Evolutionary conservation across 2,797 vertebrate species (phyloP).

Genomic region (Jordanella pulchra): DNA sequence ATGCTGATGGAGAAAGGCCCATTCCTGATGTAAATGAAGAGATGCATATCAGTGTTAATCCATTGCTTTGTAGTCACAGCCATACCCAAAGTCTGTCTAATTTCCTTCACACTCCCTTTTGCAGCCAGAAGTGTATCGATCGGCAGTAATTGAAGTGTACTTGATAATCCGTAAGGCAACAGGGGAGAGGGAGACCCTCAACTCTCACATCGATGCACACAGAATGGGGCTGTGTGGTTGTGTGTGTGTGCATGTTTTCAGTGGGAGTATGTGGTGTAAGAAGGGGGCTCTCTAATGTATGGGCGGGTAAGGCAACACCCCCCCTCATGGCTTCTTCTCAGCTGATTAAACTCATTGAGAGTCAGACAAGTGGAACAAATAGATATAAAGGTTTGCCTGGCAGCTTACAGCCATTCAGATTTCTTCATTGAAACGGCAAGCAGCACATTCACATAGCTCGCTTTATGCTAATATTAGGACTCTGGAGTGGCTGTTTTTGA

Average conservation of each 20-base stretch:
- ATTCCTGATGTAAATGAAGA: slow-evolving; percentile 87
- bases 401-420: slow-evolving; percentile 84
- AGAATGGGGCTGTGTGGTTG: slow-evolving; percentile 76
- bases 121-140: slow-evolving; percentile 87
- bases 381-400: slow-evolving; percentile 88
- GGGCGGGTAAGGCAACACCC: slow-evolving; percentile 83
- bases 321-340: slow-evolving; percentile 85
- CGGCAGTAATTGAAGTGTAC: slow-evolving; percentile 87
- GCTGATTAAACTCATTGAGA: slow-evolving; percentile 93
- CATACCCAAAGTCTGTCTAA: slow-evolving; percentile 86
- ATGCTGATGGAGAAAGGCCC: slow-evolving; percentile 79
- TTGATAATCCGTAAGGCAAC: slow-evolving; percentile 86
- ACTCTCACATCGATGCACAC: slow-evolving; percentile 80
- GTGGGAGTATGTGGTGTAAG: slow-evolving; percentile 70
- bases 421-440: slow-evolving; percentile 82
- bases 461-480: slow-evolving; percentile 78
- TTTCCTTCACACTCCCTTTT: slow-evolving; percentile 84
- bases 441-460: slow-evolving; percentile 74
- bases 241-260: slow-evolving; percentile 68
- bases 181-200: slow-evolving; percentile 82
- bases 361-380: slow-evolving; percentile 89
- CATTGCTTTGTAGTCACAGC: slow-evolving; percentile 87
- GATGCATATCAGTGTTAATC: slow-evolving; percentile 88
- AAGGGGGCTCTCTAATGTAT: slow-evolving; percentile 80
- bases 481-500: slow-evolving; percentile 70